Conservation (phyloP, 2,888 invertebrate species). For the Dynastes tityus region DNA sequence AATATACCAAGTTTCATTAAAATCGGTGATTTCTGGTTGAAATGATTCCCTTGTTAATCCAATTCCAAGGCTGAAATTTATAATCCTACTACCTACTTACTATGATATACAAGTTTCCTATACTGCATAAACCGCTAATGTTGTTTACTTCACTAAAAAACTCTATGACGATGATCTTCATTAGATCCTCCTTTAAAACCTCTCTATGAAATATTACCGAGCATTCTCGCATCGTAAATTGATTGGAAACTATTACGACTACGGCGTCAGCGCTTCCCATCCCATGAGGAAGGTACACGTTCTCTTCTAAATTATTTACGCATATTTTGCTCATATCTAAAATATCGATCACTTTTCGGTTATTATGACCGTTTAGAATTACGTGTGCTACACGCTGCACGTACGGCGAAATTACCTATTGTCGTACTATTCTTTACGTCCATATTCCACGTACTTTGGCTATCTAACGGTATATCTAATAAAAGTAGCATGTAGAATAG, state of each 20-base stretch:
- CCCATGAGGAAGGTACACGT: slow-evolving; percentile 54
- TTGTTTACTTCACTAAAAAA: slow-evolving; percentile 49
- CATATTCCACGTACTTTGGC: slow-evolving; percentile 23
- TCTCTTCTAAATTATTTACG: slow-evolving; percentile 52
- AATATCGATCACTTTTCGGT: slow-evolving; percentile 39
- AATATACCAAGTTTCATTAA: too few species aligned
- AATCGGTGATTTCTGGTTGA: too few species aligned
- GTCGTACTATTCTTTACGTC: slow-evolving; percentile 17
- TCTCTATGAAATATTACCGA: slow-evolving; percentile 48
- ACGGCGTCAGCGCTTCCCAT: slow-evolving; percentile 56
- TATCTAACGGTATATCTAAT: slow-evolving; percentile 25
- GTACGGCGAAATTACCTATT: slow-evolving; percentile 10
- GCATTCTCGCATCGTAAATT: slow-evolving; percentile 47
- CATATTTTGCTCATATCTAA: slow-evolving; percentile 56
- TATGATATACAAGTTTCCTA: slow-evolving; percentile 43
- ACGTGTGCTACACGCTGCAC: neutral
- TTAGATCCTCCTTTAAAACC: slow-evolving; percentile 45
- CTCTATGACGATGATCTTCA: slow-evolving; percentile 52
- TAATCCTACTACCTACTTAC: slow-evolving; percentile 34
- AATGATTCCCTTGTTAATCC: too few species aligned
- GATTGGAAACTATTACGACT: slow-evolving; percentile 52
- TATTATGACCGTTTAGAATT: slow-evolving; percentile 5
- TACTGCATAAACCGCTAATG: slow-evolving; percentile 44
- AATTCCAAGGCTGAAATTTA: neutral
- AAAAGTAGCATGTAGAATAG: slow-evolving; percentile 32